Evolutionary conservation across 2,113 vertebrate genomes (phyloP), one percentile per base, ranked within the genome.

Genomic region (Lates calcarifer): DNA sequence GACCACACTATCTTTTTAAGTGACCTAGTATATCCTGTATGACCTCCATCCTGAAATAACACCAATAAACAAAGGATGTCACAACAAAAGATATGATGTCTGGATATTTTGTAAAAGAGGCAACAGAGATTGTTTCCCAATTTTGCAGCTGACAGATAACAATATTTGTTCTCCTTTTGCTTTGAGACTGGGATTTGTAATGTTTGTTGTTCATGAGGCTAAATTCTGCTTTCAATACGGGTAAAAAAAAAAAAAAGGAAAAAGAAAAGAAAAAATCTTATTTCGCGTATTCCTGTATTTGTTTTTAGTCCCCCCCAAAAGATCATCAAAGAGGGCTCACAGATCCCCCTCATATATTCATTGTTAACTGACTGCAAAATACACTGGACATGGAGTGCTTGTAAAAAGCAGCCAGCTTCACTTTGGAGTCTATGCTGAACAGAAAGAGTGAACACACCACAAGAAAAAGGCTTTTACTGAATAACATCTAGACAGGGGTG

Each of bases 311-410:
- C 60, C 77, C 49, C 67, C 26, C 26, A 0, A 1, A 64, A 74
- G 15, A n/a, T n/a, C n/a, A 86, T 75, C 70, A 82, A 66, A 75
- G 39, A 72, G 7, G 24, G 37, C 66, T 39, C 24, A 79, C 51
- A 63, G 18, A 51, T 43, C 57, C 47, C 26, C 58, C 51, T 77
- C 49, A 81, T n/a, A 80, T 24, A 77, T 37, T 60, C 49, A 64
- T 43, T 73, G 56, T 73, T 51, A 58, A 77, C 29, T 2, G 6
- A 31, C 75, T 61, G 45, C 28, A 76, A 62, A 77, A 63, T 39
- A 77, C n/a, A 60, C 45, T 68, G 18, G 53, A 41, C 35, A n/a
- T 39, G 70, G 57, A 14, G 29, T 33, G 45, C 55, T 61, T 35
- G 49, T 74, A 41, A 75, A 75, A 33, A 75, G n/a, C 37, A 51